phyloP scores from a whole-genome alignment of 2,113 vertebrate genomes.

The Channa maculata region DNA sequence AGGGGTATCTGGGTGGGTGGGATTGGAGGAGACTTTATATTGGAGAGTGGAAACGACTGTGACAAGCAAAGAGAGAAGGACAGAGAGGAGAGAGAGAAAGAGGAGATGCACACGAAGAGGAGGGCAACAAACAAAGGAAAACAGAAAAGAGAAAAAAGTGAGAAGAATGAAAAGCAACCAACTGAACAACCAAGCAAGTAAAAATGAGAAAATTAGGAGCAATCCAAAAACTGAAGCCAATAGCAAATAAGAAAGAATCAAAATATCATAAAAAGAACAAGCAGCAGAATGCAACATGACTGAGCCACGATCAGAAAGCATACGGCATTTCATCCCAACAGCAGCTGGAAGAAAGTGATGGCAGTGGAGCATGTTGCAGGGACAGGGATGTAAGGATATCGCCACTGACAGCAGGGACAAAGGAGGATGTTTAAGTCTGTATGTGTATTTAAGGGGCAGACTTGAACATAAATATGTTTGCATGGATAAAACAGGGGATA shows the following conservation, averaged over 20 bases:
- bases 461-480: conserved; percentile 75
- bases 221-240: conserved; percentile 75
- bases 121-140: conserved; percentile 82
- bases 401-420: conserved; percentile 63
- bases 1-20: conserved; percentile 84
- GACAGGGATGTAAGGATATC: conserved; percentile 47
- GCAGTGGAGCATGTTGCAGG: conserved; percentile 78
- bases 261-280: conserved; percentile 78
- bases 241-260: conserved; percentile 79
- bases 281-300: conserved; percentile 81
- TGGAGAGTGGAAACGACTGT: conserved; percentile 85
- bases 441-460: conserved; percentile 62
- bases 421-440: conserved; percentile 73
- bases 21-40: conserved; percentile 86
- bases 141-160: conserved; percentile 83
- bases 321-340: conserved; percentile 75
- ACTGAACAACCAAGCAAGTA: conserved; percentile 78
- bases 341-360: conserved; percentile 79
- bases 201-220: conserved; percentile 80
- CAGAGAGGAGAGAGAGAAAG: conserved; percentile 47
- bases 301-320: conserved; percentile 73
- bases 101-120: conserved; percentile 70
- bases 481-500: conserved; percentile 62
- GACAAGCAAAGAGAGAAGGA: conserved; percentile 76
- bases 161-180: conserved; percentile 83